These are phyloP conservation scores for Myopa tessellatipennis DNA, from an alignment of 2,888 invertebrate genomes.

Conservation along the genomic window DNA sequence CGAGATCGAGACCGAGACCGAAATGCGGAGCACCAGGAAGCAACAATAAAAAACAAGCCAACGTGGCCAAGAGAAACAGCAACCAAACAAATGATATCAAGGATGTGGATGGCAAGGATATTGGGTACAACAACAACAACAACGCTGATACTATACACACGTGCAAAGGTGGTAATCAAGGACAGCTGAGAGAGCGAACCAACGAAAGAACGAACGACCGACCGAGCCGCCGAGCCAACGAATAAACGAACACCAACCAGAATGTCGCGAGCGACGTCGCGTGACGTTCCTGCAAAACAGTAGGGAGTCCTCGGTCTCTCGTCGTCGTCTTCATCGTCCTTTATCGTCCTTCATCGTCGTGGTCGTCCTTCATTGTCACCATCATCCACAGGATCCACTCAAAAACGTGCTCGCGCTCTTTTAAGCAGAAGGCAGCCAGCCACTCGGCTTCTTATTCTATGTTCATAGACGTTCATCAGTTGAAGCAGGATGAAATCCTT, in stretches of 20 bases:
- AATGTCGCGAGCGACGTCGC: conserved; percentile 56
- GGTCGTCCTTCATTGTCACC: background rate
- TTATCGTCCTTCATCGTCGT: background rate
- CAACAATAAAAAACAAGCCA: conserved; percentile 44
- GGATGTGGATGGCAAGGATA: no score
- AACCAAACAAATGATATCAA: background rate
- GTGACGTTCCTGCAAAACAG: conserved; percentile 44
- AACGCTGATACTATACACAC: background rate
- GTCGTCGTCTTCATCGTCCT: background rate
- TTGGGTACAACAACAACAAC: background rate
- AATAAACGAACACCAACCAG: conserved; percentile 51
- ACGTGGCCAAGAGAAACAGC: background rate
- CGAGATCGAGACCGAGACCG: conserved; percentile 50
- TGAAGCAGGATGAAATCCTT: background rate
- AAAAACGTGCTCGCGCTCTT: conserved; percentile 37
- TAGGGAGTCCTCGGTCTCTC: conserved; percentile 34
- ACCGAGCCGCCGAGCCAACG: conserved; percentile 23
- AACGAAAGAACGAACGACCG: background rate
- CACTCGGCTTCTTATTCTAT: background rate
- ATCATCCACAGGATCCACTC: conserved; percentile 43
- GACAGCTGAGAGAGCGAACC: conserved; percentile 3
- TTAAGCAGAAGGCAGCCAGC: background rate
- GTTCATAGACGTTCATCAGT: background rate
- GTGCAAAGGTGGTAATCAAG: background rate
- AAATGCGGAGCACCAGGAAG: conserved; percentile 58